phyloP scores from a whole-genome alignment of 2,888 invertebrate genomes.

The Lochmaea capreae region DNA sequence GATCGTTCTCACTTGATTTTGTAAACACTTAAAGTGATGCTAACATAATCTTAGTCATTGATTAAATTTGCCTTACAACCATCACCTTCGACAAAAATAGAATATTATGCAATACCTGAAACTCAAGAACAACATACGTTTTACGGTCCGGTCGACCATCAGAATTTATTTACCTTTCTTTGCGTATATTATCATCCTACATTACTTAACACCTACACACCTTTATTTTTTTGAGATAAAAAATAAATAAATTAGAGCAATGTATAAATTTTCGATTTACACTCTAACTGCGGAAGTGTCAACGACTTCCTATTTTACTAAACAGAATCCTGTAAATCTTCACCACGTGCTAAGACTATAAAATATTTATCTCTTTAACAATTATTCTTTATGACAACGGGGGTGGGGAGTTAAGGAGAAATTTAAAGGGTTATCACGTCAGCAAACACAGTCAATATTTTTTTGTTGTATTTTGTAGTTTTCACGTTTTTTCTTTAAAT shows the following conservation, averaged over 20 bases:
- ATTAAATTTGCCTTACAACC: background rate
- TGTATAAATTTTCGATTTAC: background rate
- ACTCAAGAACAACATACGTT: conserved; percentile 5
- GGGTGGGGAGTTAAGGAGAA: background rate
- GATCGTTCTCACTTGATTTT: too few relatives aligned
- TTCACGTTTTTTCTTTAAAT: too few relatives aligned
- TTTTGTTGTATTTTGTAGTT: too few relatives aligned
- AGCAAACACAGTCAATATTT: too few relatives aligned
- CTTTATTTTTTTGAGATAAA: background rate
- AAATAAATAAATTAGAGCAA: background rate
- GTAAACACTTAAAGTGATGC: background rate
- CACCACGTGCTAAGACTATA: background rate
- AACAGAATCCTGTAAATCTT: background rate
- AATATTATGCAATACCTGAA: conserved; percentile 9
- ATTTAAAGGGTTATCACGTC: too few relatives aligned
- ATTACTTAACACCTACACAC: background rate
- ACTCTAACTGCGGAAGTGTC: background rate
- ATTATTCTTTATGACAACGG: background rate
- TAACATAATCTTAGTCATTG: background rate
- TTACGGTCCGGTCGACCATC: background rate
- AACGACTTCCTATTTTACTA: background rate
- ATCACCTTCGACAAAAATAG: conserved; percentile 18
- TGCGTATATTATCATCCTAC: background rate
- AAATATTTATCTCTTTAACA: background rate
- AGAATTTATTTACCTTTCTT: background rate